Evolutionary conservation across 2,113 vertebrate genomes (phyloP).

Genomic region (Cisticola juncidis): DNA sequence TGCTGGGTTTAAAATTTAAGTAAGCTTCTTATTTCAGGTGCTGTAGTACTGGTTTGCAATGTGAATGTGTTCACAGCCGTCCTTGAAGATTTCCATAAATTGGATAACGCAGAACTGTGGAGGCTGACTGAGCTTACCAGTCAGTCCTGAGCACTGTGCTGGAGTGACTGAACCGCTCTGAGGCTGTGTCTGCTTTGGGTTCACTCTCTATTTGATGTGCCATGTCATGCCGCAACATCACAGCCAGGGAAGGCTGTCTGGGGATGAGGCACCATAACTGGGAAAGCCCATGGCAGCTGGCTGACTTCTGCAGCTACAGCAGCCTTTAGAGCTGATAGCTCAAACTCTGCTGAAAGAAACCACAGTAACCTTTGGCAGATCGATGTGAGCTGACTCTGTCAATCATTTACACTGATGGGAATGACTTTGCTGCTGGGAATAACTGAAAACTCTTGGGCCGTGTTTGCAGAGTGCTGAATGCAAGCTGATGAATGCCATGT

Average conservation of each 20-base stretch:
- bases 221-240: fast-evolving
- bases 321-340: neutral
- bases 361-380: neutral
- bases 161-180: fast-evolving
- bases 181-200: neutral
- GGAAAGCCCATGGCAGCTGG: neutral
- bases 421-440: neutral
- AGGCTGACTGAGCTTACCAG: neutral
- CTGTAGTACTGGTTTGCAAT: neutral
- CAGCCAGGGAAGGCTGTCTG: neutral
- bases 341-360: neutral
- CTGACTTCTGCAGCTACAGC: neutral
- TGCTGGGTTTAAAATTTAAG: neutral
- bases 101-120: neutral
- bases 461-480: neutral
- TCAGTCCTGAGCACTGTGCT: neutral
- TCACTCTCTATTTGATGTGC: neutral
- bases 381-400: neutral
- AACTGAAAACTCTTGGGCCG: neutral
- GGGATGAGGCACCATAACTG: neutral
- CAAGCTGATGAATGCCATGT: neutral
- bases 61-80: neutral
- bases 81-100: neutral
- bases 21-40: neutral
- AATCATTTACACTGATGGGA: neutral